phyloP scores from a whole-genome alignment of 2,797 vertebrate species.

The Sebastes nivosus region DNA sequence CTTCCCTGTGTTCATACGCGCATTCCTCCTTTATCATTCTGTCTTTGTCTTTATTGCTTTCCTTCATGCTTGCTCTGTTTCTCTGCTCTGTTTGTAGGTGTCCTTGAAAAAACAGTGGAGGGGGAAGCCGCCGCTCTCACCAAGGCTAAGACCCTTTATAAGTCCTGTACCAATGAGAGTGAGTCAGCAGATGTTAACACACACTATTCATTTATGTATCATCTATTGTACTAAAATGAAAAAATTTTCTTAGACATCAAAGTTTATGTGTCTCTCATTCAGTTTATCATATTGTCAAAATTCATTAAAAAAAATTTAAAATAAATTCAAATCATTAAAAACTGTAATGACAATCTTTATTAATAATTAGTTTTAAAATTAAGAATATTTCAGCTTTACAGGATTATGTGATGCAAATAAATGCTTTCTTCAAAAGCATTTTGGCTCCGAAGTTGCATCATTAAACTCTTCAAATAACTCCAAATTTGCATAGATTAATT shows the following conservation, averaged over 20 bases:
- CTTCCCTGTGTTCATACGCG: neutral
- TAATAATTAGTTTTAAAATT: neutral
- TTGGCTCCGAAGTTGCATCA: neutral
- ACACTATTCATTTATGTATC: neutral
- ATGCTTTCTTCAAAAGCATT: neutral
- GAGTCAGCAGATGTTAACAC: slow-evolving; percentile 68
- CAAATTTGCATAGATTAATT: neutral
- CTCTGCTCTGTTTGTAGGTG: slow-evolving; percentile 69
- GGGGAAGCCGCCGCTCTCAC: slow-evolving; percentile 83
- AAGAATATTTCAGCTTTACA: neutral
- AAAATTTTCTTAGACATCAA: neutral
- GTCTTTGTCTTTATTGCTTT: slow-evolving; percentile 1
- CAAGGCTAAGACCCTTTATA: slow-evolving; percentile 94
- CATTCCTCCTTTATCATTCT: slow-evolving; percentile 7
- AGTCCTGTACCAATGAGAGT: slow-evolving; percentile 95
- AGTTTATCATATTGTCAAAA: neutral
- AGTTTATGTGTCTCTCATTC: neutral
- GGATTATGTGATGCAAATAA: neutral
- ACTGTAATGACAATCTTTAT: neutral
- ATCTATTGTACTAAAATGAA: neutral
- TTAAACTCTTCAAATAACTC: neutral
- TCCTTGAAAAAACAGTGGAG: slow-evolving; percentile 79
- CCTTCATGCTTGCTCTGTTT: slow-evolving; percentile 29
- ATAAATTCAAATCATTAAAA: neutral
- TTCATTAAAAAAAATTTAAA: no score